phyloP scores from a whole-genome alignment of 2,797 vertebrate species.

The Pristis pectinata region DNA sequence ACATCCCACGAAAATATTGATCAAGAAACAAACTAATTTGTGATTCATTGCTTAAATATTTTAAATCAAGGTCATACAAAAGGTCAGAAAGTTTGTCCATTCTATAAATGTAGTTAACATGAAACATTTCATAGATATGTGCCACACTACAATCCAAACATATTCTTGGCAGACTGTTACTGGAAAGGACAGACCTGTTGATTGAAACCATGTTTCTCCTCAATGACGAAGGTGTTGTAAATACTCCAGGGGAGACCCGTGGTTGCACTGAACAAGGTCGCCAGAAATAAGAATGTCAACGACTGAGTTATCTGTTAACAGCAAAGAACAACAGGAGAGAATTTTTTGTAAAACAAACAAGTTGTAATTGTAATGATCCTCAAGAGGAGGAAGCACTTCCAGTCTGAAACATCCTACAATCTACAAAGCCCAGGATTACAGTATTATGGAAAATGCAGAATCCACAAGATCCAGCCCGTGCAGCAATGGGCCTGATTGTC shows the following conservation, averaged over 20 bases:
- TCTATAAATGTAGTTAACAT: too few relatives aligned
- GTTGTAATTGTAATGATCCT: neutral
- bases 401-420: neutral
- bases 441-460: too few relatives aligned
- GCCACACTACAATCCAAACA: neutral
- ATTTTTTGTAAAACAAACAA: neutral
- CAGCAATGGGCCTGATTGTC: too few relatives aligned
- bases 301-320: constrained; percentile 77
- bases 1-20: neutral
- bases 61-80: neutral
- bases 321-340: neutral
- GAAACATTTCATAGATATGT: neutral
- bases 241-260: constrained; percentile 95
- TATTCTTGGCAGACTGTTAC: neutral
- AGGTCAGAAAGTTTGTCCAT: neutral
- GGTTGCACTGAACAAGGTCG: constrained; percentile 86
- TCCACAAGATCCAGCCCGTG: too few relatives aligned
- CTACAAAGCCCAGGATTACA: too few relatives aligned
- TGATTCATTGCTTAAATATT: neutral
- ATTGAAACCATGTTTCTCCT: constrained; percentile 97
- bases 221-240: constrained; percentile 94
- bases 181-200: constrained; percentile 73
- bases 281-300: constrained; percentile 78
- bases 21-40: neutral
- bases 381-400: neutral